These are phyloP conservation scores for Egretta garzetta DNA, from an alignment of 2,113 vertebrate species.

Conservation along the genomic window DNA sequence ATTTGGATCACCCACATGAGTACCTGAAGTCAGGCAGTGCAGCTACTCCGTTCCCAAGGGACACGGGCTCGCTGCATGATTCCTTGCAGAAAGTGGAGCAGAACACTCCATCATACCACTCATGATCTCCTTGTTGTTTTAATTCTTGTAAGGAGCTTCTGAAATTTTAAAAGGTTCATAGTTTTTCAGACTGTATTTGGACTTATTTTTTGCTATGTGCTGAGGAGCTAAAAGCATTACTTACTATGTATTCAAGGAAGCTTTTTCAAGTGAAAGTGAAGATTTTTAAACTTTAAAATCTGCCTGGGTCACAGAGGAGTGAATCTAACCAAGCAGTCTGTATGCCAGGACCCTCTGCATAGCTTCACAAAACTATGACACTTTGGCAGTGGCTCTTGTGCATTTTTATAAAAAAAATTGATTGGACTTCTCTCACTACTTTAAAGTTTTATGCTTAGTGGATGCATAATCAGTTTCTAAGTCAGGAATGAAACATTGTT, in stretches of 20 bases:
- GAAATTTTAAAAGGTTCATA: conserved; percentile 38
- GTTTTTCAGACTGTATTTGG: conserved; percentile 18
- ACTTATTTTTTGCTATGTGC: neutral
- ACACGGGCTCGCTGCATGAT: neutral
- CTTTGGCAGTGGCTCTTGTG: neutral
- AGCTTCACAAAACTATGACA: neutral
- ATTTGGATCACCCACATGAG: neutral
- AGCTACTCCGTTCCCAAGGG: neutral
- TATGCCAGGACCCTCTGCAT: neutral
- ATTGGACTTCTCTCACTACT: neutral
- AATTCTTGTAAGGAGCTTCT: neutral
- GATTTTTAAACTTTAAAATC: conserved; percentile 60
- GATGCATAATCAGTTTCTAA: neutral
- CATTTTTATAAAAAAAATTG: neutral
- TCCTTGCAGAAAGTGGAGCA: neutral
- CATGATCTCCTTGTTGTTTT: neutral
- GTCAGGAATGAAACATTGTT: neutral
- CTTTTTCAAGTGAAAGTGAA: conserved; percentile 42
- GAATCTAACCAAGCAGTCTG: neutral
- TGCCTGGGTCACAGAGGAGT: neutral
- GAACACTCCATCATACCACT: neutral
- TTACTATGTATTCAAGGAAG: neutral
- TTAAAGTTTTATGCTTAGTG: neutral
- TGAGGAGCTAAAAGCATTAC: conserved; percentile 44
- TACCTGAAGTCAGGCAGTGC: neutral